Base-by-base conservation (phyloP, 2,113 vertebrate species). In the Indicator maculatus region DNA sequence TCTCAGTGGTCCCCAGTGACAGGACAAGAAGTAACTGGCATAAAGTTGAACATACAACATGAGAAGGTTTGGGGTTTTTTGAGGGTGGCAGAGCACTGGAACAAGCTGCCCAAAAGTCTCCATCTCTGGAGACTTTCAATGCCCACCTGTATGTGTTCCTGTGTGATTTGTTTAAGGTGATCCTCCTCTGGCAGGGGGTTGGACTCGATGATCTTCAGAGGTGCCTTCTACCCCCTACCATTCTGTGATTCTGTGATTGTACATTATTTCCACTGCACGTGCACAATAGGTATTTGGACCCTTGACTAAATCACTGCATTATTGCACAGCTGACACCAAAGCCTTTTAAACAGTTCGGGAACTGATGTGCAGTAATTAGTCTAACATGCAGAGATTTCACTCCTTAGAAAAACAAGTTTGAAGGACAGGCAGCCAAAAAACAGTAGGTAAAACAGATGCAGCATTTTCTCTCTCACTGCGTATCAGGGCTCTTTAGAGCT, bases 371-470 rank as follows among this genome's bases (percentile, higher is more conserved):
- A 85, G 56, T 60, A 69, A 88, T 85, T 65, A 78, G 50, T 55
- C 50, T 90, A 74, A 91, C 61, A 52, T 11, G 33, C 27, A 82
- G 61, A 86, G 80, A 84, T 82, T 82, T 65, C 38, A 65, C 70
- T 74, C 56, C 76, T 78, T 13, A 56, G 65, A 74, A 88, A 91
- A 91, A 86, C 91, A 91, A 74, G 52, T 86, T 74, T 76, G 88
- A 95, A 26, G 66, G 74, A 84, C 79, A 74, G 26, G 76, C 36
- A 83, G 84, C 61, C 79, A 90, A 85, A 88, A 84, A 85, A 28
- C 91, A 89, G 61, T 61, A 89, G 73, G 82, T 89, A 71, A 80
- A 89, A 83, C 55, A 84, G 66, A 66, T 45, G 66, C 38, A 70
- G 30, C 2, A 0, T 53, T 79, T 74, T 75, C 45, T 78, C 58